Base-by-base conservation (phyloP, 2,797 vertebrate genomes). In the Phoeniculus purpureus region DNA sequence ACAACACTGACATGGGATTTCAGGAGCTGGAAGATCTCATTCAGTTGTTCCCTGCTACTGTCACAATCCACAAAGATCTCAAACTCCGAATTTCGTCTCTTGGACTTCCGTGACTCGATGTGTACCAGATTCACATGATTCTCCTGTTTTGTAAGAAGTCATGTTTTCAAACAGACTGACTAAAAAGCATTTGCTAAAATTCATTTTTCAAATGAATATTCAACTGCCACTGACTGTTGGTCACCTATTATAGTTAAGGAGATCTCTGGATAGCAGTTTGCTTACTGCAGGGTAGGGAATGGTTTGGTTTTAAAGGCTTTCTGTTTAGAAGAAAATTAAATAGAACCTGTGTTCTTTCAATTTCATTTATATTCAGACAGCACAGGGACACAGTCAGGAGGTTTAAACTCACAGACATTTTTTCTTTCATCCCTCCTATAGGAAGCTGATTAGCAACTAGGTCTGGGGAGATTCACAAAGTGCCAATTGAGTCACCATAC, bases 61-160 rank as follows among this genome's bases (percentile, higher is more conserved):
- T 99, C 99, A 67, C 99, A 99, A 95, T 99, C 99, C 95, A 99
- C 98, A 52, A 99, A 99, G 88, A 99, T 99, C 96, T 99, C 99
- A 78, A 99, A 99, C 96, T 99, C 99, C 3, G 99, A 99, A 97
- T 98, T 99, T 92, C 98, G 98, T 95, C 98, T 98, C 95, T 98
- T 99, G 60, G 99, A 99, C 95, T 99, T 99, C 61, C 99, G 98
- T 85, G 99, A 99, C 96, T 99, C 99, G 7, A 99, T 99, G 94
- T 99, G 99, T 40, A 99, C 97, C 71, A 99, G 98, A 92, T 99
- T 99, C 72, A 99, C 98, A 68, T 98, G 99, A 79, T 99, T 99
- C 97, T 99, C 99, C 99, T 99, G 96, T 71, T 71, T 89, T 51
- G 74, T 51, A 84, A 82, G 40, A 85, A 45, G 72, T 10, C 58